A percentile compares a stretch with the other conserved stretches of the same genome.
phyloP scores from a whole-genome alignment of 2,797 vertebrate genomes.

The Poecilia velifera region DNA sequence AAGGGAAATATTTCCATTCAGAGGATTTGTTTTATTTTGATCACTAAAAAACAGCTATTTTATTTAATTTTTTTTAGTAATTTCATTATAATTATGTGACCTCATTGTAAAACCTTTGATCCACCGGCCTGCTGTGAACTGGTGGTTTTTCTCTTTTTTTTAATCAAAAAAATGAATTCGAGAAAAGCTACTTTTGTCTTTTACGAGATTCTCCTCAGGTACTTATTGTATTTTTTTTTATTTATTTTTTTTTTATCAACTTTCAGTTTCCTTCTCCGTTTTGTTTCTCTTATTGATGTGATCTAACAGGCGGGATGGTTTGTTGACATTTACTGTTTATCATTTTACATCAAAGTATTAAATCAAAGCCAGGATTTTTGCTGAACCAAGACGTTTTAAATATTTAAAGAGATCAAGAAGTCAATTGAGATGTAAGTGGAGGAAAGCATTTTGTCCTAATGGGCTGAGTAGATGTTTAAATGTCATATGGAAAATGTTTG shows the following conservation, averaged over 20 bases:
- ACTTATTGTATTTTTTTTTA: neutral
- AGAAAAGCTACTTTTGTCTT: neutral
- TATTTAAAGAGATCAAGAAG: neutral
- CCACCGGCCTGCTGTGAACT: neutral
- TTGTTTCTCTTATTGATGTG: neutral
- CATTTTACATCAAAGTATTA: neutral
- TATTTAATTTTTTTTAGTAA: neutral
- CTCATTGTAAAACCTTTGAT: neutral
- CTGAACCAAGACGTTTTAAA: neutral
- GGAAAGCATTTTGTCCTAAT: neutral
- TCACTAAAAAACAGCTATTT: neutral
- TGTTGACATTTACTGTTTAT: neutral
- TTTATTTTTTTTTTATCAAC: neutral
- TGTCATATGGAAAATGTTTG: neutral
- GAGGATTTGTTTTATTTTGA: neutral
- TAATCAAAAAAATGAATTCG: neutral
- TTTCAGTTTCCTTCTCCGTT: neutral
- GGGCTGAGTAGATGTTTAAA: neutral
- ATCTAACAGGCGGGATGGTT: neutral
- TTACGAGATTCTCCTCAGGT: neutral
- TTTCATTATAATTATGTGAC: neutral
- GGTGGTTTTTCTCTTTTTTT: neutral
- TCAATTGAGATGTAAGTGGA: neutral
- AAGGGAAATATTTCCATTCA: too few relatives aligned
- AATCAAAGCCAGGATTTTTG: neutral